phyloP scores from a whole-genome alignment of 2,797 vertebrate genomes.

The Sebastes goodei region DNA sequence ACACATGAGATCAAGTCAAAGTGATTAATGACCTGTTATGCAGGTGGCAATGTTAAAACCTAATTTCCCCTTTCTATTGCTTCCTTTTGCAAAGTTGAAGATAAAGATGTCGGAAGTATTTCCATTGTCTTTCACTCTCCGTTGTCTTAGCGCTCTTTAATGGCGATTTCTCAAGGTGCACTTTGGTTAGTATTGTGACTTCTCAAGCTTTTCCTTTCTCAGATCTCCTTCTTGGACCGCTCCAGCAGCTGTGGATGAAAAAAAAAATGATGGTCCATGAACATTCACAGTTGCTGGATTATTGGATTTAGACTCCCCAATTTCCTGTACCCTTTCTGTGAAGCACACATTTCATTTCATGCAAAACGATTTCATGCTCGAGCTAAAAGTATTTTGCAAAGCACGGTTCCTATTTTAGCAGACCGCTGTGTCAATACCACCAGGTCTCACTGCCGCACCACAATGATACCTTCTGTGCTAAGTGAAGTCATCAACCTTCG shows the following conservation, averaged over 20 bases:
- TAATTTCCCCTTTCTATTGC: not conserved
- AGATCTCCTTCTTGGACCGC: not conserved
- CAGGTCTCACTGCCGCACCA: constrained; percentile 58
- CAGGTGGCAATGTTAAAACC: not conserved
- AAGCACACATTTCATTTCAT: constrained; percentile 32
- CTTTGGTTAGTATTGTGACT: not conserved
- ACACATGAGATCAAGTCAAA: not conserved
- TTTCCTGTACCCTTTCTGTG: constrained; percentile 40
- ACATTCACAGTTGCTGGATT: constrained; percentile 31
- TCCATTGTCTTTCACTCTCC: not conserved
- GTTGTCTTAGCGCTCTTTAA: not conserved
- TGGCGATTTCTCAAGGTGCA: not conserved
- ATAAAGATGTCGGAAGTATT: not conserved
- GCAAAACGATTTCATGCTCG: constrained; percentile 37
- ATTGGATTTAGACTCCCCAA: constrained; percentile 42
- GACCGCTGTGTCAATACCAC: constrained; percentile 61
- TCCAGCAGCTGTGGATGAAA: constrained; percentile 16
- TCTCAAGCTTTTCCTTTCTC: not conserved
- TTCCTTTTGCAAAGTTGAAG: not conserved
- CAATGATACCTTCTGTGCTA: constrained; percentile 64
- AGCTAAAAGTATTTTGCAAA: constrained; percentile 52
- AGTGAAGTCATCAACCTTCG: constrained; percentile 53
- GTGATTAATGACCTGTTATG: not conserved
- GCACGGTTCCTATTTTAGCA: constrained; percentile 56
- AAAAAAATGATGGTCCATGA: constrained; percentile 13